A percentile compares a stretch with the other conserved stretches of the same genome.
phyloP scores from a whole-genome alignment of 1,140 invertebrate genomes.

The Meloidogyne exigua region DNA sequence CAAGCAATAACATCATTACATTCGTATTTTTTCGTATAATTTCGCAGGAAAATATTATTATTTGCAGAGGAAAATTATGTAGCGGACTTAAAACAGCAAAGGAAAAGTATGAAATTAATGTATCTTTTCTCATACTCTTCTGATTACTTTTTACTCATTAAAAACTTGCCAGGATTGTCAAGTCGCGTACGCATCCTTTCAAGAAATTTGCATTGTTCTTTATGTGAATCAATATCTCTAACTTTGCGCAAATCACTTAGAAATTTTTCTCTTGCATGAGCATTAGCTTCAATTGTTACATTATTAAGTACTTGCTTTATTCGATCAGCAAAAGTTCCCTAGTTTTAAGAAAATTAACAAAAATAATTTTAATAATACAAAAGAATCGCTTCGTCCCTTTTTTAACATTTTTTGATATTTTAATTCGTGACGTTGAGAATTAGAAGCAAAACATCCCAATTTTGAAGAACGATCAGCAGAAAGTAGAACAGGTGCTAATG shows the following conservation, averaged over 20 bases:
- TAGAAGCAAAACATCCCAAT: constrained; percentile 27
- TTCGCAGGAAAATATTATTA: too few relatives aligned
- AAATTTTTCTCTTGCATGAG: constrained; percentile 97
- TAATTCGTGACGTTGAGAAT: constrained; percentile 18
- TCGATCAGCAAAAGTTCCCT: constrained; percentile 48
- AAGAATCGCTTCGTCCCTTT: constrained; percentile 37
- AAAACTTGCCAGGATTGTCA: constrained; percentile 76
- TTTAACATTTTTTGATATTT: constrained; percentile 45
- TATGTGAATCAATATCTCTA: constrained; percentile 79
- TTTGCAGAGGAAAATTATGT: too few relatives aligned
- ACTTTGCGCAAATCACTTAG: constrained; percentile 87
- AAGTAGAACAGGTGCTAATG: constrained; percentile 27
- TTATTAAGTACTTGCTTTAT: constrained; percentile 72
- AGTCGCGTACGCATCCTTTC: constrained; percentile 85
- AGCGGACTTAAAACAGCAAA: too few relatives aligned
- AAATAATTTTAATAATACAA: constrained; percentile 1
- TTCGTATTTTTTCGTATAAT: too few relatives aligned
- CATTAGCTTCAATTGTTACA: constrained; percentile 78
- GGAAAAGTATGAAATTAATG: too few relatives aligned
- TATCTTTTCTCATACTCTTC: too few relatives aligned
- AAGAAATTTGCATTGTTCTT: constrained; percentile 80
- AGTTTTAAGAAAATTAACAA: neutral
- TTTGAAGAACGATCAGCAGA: constrained; percentile 51
- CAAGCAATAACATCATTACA: too few relatives aligned
- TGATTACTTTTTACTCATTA: too few relatives aligned